A percentile compares a stretch with the other conserved stretches of the same genome.
These are phyloP conservation scores for Aurelia coerulea DNA, from an alignment of 30 jellyfish, hydroid and myxozoan species.

Conservation along the genomic window DNA sequence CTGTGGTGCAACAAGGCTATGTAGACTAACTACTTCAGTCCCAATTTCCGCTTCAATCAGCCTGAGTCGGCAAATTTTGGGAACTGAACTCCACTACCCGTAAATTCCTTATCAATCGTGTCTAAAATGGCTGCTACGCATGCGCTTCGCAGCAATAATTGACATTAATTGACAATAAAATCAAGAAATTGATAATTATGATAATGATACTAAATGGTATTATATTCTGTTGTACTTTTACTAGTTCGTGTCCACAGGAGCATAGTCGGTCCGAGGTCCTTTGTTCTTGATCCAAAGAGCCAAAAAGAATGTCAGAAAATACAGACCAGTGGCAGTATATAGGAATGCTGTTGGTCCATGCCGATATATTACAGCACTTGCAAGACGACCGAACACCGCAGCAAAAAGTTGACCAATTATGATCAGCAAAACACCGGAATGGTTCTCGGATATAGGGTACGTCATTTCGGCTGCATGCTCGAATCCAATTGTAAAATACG, in stretches of 20 bases:
- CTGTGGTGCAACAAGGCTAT: no score
- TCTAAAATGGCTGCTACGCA: no score
- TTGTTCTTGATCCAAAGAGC: neutral
- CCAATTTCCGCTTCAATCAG: no score
- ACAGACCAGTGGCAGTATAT: neutral
- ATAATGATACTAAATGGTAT: no score
- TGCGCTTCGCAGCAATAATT: no score
- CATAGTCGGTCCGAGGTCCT: neutral
- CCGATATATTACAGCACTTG: neutral
- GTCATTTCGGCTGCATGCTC: constrained; percentile 79
- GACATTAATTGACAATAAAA: no score
- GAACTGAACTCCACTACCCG: no score
- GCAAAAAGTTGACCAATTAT: constrained; percentile 13
- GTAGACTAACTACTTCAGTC: no score
- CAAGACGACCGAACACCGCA: constrained; percentile 9
- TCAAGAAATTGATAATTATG: no score
- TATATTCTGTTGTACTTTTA: neutral
- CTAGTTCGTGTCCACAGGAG: neutral
- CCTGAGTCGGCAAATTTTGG: no score
- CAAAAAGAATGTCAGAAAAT: neutral
- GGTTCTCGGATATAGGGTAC: constrained; percentile 27
- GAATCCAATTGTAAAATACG: constrained; percentile 71
- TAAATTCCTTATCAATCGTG: no score
- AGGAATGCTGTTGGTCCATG: neutral
- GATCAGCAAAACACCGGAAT: constrained; percentile 19